phyloP scores from a whole-genome alignment of 2,797 vertebrate species.

The Siniperca obscura region DNA sequence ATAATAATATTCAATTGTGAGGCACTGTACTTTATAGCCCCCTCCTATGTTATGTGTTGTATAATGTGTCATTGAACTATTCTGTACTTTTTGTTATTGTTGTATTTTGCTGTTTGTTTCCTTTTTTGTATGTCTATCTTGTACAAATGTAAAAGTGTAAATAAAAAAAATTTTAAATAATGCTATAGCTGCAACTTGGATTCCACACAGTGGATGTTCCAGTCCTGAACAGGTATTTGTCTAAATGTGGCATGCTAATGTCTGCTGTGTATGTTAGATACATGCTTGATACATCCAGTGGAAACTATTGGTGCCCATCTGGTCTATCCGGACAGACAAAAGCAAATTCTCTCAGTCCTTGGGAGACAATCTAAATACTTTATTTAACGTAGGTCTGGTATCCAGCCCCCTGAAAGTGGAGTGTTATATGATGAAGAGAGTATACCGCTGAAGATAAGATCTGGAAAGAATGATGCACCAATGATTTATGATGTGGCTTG shows the following conservation, averaged over 20 bases:
- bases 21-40: too few relatives aligned
- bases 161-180: background rate
- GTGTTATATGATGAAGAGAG: slow-evolving; percentile 37
- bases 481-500: slow-evolving; percentile 76
- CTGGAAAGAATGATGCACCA: slow-evolving; percentile 66
- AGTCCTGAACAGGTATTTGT: background rate
- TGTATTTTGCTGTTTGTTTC: too few relatives aligned
- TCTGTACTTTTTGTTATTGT: too few relatives aligned
- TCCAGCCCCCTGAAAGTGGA: slow-evolving; percentile 40
- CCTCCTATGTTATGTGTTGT: too few relatives aligned
- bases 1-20: too few relatives aligned
- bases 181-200: background rate
- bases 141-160: too few relatives aligned
- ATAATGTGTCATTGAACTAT: too few relatives aligned
- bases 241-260: background rate
- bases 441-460: background rate
- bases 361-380: slow-evolving; percentile 51
- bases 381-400: slow-evolving; percentile 56
- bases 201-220: background rate
- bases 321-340: slow-evolving; percentile 44
- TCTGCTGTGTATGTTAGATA: too few relatives aligned
- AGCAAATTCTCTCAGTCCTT: slow-evolving; percentile 48
- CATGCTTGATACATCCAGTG: background rate
- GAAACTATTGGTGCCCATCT: slow-evolving; percentile 35
- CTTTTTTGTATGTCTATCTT: too few relatives aligned